phyloP scores from a whole-genome alignment of 2,888 invertebrate genomes.

The Aphelenchoides bicaudatus region DNA sequence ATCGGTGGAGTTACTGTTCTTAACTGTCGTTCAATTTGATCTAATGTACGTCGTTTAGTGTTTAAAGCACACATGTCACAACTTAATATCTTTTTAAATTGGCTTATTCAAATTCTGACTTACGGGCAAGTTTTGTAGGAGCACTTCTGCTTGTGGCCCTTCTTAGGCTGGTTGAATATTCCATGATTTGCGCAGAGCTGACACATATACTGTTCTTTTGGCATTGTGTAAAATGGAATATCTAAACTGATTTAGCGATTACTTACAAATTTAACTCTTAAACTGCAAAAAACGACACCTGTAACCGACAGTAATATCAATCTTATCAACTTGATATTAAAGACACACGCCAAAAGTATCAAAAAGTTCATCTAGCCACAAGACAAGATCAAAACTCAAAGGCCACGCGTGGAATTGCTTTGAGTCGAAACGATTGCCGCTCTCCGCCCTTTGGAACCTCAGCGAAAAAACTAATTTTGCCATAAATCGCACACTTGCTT shows the following conservation, averaged over 20 bases:
- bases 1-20: too few relatives aligned
- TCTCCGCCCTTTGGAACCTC: too few relatives aligned
- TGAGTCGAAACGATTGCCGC: too few relatives aligned
- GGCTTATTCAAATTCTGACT: slow-evolving; percentile 27
- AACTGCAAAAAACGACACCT: too few relatives aligned
- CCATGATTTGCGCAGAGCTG: slow-evolving; percentile 60
- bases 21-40: slow-evolving; percentile 55
- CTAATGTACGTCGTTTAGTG: slow-evolving; percentile 52
- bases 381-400: too few relatives aligned
- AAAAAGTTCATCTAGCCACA: background rate
- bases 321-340: too few relatives aligned
- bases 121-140: slow-evolving; percentile 53
- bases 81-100: slow-evolving; percentile 32
- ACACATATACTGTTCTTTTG: slow-evolving; percentile 60
- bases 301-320: too few relatives aligned
- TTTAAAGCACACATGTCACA: slow-evolving; percentile 55
- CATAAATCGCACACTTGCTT: too few relatives aligned
- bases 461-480: too few relatives aligned
- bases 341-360: background rate
- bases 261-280: too few relatives aligned
- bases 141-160: slow-evolving; percentile 60
- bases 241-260: too few relatives aligned
- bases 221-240: slow-evolving; percentile 41
- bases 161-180: slow-evolving; percentile 59
- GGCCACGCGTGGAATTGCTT: too few relatives aligned